phyloP scores from a whole-genome alignment of 2,888 invertebrate genomes.

The Catocala nupta region DNA sequence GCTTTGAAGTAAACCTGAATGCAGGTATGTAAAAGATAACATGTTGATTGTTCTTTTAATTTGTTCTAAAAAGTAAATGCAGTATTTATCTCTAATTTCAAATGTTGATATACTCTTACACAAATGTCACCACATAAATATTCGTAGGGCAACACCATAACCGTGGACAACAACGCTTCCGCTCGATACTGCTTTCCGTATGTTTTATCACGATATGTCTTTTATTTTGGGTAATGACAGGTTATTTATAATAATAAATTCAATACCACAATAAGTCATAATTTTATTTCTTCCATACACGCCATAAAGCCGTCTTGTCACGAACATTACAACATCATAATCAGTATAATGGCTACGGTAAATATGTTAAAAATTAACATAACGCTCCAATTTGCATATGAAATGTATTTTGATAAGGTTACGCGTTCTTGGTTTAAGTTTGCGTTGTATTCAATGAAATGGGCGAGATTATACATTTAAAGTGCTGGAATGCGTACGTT shows the following conservation, averaged over 20 bases:
- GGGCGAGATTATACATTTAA: no score
- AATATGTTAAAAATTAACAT: constrained; percentile 50
- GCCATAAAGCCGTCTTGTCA: constrained; percentile 40
- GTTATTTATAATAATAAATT: constrained; percentile 47
- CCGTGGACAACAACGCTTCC: constrained; percentile 22
- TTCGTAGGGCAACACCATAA: constrained; percentile 2
- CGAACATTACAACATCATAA: constrained; percentile 51
- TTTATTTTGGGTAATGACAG: constrained; percentile 30
- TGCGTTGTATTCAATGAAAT: no score
- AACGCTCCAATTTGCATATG: constrained; percentile 42
- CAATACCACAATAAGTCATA: constrained; percentile 43
- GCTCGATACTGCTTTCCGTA: constrained; percentile 17
- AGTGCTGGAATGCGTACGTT: no score
- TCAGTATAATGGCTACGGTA: constrained; percentile 48
- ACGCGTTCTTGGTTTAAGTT: no score
- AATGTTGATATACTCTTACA: no score
- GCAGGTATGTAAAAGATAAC: no score
- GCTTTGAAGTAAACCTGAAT: no score
- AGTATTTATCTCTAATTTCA: no score
- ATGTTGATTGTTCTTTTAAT: no score
- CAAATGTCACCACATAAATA: no score
- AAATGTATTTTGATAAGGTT: constrained; percentile 35
- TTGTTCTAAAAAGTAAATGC: no score
- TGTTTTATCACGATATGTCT: constrained; percentile 33
- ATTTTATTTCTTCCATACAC: constrained; percentile 43